Evolutionary conservation across 2,888 invertebrate species (phyloP).

Genomic region (Notodonta dromedarius): DNA sequence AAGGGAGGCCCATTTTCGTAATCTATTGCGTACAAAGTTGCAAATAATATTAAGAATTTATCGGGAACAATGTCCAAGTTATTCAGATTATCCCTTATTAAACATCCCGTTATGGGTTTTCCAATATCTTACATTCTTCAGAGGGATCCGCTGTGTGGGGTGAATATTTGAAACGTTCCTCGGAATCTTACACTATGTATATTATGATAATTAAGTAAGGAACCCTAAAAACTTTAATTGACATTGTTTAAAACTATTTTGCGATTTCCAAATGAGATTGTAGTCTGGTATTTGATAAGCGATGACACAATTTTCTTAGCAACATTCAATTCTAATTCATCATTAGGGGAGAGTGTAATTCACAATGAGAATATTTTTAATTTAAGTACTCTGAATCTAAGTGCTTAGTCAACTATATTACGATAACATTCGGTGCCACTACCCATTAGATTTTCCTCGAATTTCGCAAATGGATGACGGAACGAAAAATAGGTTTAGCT

Average conservation of each 20-base stretch:
- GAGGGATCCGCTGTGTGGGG: slow-evolving; percentile 51
- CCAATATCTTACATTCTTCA: slow-evolving; percentile 66
- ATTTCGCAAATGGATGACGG: no score
- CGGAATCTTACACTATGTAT: slow-evolving; percentile 41
- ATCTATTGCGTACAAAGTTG: slow-evolving; percentile 21
- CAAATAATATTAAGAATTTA: slow-evolving; percentile 39
- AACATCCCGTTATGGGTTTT: slow-evolving; percentile 59
- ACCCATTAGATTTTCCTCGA: no score
- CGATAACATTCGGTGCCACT: no score
- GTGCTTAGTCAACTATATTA: not conserved
- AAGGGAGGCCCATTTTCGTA: not conserved
- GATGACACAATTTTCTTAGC: not conserved
- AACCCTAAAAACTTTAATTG: slow-evolving; percentile 17
- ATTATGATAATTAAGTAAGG: slow-evolving; percentile 44
- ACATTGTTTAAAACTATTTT: slow-evolving; percentile 12
- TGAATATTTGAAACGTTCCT: slow-evolving; percentile 56
- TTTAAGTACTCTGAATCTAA: no score
- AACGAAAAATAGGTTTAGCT: no score
- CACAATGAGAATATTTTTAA: not conserved
- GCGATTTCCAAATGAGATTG: slow-evolving; percentile 3
- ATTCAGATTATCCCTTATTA: slow-evolving; percentile 61
- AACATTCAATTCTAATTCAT: not conserved
- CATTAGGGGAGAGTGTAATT: no score
- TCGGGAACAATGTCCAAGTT: slow-evolving; percentile 54
- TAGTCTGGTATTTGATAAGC: not conserved